Evolutionary conservation across 2,888 invertebrate species (phyloP).

Genomic region (Gari tellinella): DNA sequence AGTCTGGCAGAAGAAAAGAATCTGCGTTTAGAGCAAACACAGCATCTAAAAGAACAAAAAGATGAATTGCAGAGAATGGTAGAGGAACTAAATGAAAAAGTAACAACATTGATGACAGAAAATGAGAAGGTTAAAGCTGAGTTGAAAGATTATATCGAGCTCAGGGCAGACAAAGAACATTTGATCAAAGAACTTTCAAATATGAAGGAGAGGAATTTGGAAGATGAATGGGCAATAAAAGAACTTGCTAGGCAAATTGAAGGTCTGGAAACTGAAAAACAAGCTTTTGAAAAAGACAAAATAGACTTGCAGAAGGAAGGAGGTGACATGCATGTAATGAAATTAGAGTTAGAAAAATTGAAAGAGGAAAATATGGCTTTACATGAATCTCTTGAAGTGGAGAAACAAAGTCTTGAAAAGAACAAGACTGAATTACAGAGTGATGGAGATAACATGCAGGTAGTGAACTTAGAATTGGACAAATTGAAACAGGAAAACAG

Average conservation of each 20-base stretch:
- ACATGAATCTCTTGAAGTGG: conserved; percentile 41
- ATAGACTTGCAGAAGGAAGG: too few species aligned
- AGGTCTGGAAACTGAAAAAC: conserved; percentile 36
- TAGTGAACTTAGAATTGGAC: conserved; percentile 16
- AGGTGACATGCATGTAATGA: neutral
- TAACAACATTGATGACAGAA: conserved; percentile 14
- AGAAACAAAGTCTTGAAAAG: conserved; percentile 8
- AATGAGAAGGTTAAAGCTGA: conserved; percentile 16
- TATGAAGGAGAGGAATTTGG: conserved; percentile 48
- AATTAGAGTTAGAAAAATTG: conserved; percentile 15
- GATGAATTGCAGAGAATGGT: neutral
- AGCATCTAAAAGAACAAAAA: neutral
- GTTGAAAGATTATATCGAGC: conserved; percentile 19
- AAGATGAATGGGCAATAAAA: conserved; percentile 54
- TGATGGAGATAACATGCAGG: too few species aligned
- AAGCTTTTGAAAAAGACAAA: too few species aligned
- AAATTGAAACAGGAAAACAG: conserved; percentile 22
- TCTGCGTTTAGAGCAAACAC: neutral
- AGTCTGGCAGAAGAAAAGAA: too few species aligned
- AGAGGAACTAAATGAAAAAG: conserved; percentile 5
- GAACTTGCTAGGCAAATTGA: conserved; percentile 47
- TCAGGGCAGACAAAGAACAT: conserved; percentile 42
- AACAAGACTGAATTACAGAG: too few species aligned
- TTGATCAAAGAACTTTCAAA: conserved; percentile 36
- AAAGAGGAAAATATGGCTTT: conserved; percentile 29